phyloP scores from a whole-genome alignment of 1,140 invertebrate species.

The Hyposmocoma kahamanoa region DNA sequence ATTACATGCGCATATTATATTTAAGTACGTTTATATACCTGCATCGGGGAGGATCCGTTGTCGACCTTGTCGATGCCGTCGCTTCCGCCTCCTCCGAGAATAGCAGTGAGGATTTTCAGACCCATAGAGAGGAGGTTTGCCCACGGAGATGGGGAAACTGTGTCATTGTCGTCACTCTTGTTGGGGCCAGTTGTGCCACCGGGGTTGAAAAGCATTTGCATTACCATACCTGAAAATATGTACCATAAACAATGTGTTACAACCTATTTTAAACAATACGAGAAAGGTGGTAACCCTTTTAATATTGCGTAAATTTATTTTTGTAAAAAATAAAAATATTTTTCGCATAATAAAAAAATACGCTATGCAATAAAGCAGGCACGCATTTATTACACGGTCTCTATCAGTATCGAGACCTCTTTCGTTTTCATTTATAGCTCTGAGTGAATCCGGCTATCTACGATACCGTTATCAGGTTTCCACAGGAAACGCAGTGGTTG shows the following conservation, averaged over 20 bases:
- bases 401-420: no score
- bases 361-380: no score
- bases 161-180: slow-evolving; percentile 85
- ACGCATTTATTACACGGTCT: no score
- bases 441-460: no score
- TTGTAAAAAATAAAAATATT: no score
- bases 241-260: no score
- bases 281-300: no score
- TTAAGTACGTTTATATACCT: slow-evolving; percentile 74
- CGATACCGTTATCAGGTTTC: no score
- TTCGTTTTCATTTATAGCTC: no score
- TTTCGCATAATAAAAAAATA: no score
- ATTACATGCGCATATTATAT: slow-evolving; percentile 8
- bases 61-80: slow-evolving; percentile 93
- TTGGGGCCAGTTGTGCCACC: slow-evolving; percentile 79
- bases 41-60: slow-evolving; percentile 87
- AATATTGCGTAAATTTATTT: no score
- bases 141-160: slow-evolving; percentile 84
- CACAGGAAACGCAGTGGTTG: not conserved
- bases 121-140: slow-evolving; percentile 86
- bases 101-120: slow-evolving; percentile 86
- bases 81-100: slow-evolving; percentile 82
- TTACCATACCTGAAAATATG: slow-evolving; percentile 80
- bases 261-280: no score
- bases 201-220: slow-evolving; percentile 88